Evolutionary conservation across 2,797 vertebrate genomes (phyloP).

Genomic region (Geotrypetes seraphini): DNA sequence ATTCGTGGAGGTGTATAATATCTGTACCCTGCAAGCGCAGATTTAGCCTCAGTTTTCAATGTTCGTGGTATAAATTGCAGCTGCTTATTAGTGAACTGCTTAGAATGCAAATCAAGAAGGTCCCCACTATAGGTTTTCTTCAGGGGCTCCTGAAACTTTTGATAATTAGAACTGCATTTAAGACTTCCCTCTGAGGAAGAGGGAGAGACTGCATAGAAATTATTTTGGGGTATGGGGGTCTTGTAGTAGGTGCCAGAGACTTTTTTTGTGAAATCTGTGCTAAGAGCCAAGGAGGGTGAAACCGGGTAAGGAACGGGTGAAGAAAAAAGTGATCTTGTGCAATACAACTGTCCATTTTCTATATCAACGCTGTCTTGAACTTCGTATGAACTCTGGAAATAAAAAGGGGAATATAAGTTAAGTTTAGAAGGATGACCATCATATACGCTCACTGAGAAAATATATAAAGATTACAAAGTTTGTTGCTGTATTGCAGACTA

Average conservation of each 20-base stretch:
- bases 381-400: slow-evolving; percentile 27
- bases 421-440: not conserved
- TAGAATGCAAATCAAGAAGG: slow-evolving; percentile 73
- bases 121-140: slow-evolving; percentile 67
- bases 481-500: not conserved
- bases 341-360: slow-evolving; percentile 41
- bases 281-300: too few species aligned
- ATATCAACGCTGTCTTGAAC: not conserved
- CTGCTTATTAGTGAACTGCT: slow-evolving; percentile 59
- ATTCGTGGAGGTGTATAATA: slow-evolving; percentile 74
- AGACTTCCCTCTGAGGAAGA: slow-evolving; percentile 21
- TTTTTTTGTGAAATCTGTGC: not conserved
- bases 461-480: not conserved
- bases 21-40: slow-evolving; percentile 71
- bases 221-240: too few species aligned
- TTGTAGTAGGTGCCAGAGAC: too few species aligned
- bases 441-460: not conserved
- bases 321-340: slow-evolving; percentile 43
- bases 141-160: slow-evolving; percentile 52
- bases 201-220: slow-evolving; percentile 2
- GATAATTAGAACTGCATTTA: slow-evolving; percentile 10
- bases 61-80: slow-evolving; percentile 85
- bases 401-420: not conserved
- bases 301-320: slow-evolving; percentile 19
- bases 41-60: slow-evolving; percentile 72